Evolutionary conservation across 1,140 invertebrate genomes (phyloP).

Genomic region (Drosophila melanica): DNA sequence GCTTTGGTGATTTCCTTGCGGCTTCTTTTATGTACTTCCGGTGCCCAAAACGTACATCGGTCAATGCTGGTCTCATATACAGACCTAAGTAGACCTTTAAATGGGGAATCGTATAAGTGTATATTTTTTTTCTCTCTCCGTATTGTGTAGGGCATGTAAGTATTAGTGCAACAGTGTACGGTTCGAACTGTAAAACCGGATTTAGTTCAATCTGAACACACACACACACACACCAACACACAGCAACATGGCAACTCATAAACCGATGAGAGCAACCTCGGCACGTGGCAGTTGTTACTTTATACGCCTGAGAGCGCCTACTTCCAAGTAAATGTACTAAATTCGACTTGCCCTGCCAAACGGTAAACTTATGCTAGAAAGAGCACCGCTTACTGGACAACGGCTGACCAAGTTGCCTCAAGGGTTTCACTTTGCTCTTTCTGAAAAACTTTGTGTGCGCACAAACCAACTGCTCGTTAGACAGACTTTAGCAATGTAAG

Average conservation of each 20-base stretch:
- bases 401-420: background rate
- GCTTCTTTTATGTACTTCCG: background rate
- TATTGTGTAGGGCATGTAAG: background rate
- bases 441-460: constrained; percentile 13
- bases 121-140: background rate
- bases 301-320: constrained; percentile 14
- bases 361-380: constrained; percentile 11
- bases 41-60: background rate
- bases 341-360: constrained; percentile 9
- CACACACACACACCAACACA: background rate
- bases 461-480: constrained; percentile 24
- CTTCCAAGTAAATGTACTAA: background rate
- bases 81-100: background rate
- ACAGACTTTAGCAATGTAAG: background rate
- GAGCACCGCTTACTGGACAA: constrained; percentile 8
- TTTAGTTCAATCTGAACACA: constrained; percentile 21
- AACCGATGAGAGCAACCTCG: constrained; percentile 1
- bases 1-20: constrained; percentile 28
- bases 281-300: constrained; percentile 22
- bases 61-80: constrained; percentile 1
- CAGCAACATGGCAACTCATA: background rate
- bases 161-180: background rate
- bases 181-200: constrained; percentile 43
- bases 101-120: background rate
- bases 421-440: constrained; percentile 10